Conservation (phyloP, 2,797 vertebrate genomes). For the Melanotaenia boesemani region DNA sequence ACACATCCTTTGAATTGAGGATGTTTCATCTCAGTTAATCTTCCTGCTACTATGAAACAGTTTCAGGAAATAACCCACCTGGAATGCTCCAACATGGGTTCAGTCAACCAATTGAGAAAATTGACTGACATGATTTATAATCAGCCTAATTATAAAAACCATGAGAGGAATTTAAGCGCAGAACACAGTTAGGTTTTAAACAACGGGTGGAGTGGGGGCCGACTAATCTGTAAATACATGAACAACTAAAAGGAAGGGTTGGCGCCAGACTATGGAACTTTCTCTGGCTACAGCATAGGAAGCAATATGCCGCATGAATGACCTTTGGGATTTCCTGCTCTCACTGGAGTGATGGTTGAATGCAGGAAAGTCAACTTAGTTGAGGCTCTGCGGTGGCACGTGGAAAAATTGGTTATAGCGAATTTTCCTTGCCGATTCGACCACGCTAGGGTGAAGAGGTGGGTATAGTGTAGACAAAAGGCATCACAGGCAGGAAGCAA, state of each 20-base stretch:
- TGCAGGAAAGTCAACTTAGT: constrained; percentile 59
- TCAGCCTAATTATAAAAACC: constrained; percentile 77
- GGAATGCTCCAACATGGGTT: constrained; percentile 55
- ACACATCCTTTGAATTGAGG: constrained; percentile 45
- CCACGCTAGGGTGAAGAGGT: constrained; percentile 36
- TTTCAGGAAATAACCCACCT: constrained; percentile 68
- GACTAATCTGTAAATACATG: constrained; percentile 48
- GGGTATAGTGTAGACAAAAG: constrained; percentile 58
- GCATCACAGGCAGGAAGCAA: constrained; percentile 7
- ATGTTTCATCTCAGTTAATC: constrained; percentile 63
- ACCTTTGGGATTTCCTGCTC: constrained; percentile 84
- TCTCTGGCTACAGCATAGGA: constrained; percentile 75
- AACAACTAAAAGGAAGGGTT: constrained; percentile 55
- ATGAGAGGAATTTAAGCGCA: constrained; percentile 52
- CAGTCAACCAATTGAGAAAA: constrained; percentile 57
- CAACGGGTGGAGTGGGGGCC: not conserved
- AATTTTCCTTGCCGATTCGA: constrained; percentile 44
- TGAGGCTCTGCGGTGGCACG: constrained; percentile 42
- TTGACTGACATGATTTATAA: constrained; percentile 77
- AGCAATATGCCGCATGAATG: constrained; percentile 82
- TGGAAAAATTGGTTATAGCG: constrained; percentile 22
- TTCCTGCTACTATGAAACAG: constrained; percentile 55
- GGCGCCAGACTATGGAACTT: constrained; percentile 71
- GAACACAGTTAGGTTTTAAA: constrained; percentile 33
- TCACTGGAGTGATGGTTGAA: constrained; percentile 70